A percentile compares a stretch with the other conserved stretches of the same genome.
Conservation (phyloP, 2,888 invertebrate species). For the Encarsia formosa region DNA sequence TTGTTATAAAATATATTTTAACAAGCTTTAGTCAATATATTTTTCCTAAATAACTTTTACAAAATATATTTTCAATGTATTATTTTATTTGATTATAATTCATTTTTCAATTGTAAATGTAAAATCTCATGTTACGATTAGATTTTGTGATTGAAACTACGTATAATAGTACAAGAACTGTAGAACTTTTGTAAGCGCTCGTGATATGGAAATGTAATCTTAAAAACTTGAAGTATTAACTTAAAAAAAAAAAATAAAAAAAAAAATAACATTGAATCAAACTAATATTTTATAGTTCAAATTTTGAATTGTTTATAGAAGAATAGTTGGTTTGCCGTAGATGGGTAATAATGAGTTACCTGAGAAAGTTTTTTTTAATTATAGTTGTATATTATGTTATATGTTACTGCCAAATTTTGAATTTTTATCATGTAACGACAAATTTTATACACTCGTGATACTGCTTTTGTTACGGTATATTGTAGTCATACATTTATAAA, state of each 20-base stretch:
- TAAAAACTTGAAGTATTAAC: neutral
- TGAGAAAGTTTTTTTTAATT: neutral
- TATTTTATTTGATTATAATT: neutral
- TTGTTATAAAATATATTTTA: neutral
- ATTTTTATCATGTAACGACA: conserved; percentile 6
- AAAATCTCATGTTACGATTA: no score
- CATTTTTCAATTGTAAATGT: no score
- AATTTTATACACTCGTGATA: conserved; percentile 11
- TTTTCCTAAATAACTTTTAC: no score
- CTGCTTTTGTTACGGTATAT: conserved; percentile 10
- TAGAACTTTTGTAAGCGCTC: conserved; percentile 1
- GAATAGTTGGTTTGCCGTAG: no score
- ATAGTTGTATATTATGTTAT: conserved; percentile 6
- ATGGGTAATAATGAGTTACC: no score
- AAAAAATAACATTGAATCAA: neutral
- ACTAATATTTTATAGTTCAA: no score
- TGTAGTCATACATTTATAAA: conserved; percentile 18
- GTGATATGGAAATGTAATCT: neutral
- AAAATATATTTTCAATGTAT: no score
- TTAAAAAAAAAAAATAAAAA: neutral
- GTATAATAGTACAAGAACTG: neutral
- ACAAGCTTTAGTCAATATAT: no score
- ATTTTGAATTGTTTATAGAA: no score
- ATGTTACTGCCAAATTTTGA: conserved; percentile 16
- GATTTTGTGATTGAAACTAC: neutral